Base-by-base conservation (phyloP, 2,797 vertebrate species). In the Coreius guichenoti region DNA sequence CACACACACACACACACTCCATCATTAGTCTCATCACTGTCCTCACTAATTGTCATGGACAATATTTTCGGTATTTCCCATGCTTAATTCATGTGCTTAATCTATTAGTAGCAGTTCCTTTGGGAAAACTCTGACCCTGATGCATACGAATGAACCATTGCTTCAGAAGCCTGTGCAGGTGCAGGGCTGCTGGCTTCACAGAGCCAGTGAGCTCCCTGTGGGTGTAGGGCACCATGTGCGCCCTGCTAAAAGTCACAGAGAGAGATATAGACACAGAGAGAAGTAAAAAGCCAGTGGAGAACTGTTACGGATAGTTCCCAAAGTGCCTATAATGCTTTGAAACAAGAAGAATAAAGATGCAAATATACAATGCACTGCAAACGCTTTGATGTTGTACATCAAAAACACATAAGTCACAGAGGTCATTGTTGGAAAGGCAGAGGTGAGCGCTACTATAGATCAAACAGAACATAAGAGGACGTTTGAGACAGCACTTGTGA, bases 131-230 rank as follows among this genome's bases (percentile, higher is more conserved):
- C n/a, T 85, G 81, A 47, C 83, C 76, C 86, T 68, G 23, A 82
- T 91, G 85, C 86, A 88, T 83, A 87, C 86, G 87, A 83, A 89
- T 78, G 83, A 63, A 82, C 76, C 26, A 54, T 36, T 45, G 80
- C 80, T 79, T 78, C 58, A 56, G 74, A 86, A 73, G 49, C 51
- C 36, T 68, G 69, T 81, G 80, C 87, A 88, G 87, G 83, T 87
- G 87, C 86, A 85, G 73, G 16, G 49, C 85, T 87, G 68, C 47
- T 36, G 61, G 77, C 31, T 86, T 84, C 36, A 88, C 26, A 81
- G 75, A 84, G 51, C 80, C 81, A 26, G 39, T 68, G 84, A 36
- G 54, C 36, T 77, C 80, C 80, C 74, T 77, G 72, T 13, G 72
- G 65, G 39, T 61, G 45, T 14, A 70, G 83, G 75, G 80, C 80